phyloP scores from a whole-genome alignment of 1,140 invertebrate genomes.

The Bombus superbus region DNA sequence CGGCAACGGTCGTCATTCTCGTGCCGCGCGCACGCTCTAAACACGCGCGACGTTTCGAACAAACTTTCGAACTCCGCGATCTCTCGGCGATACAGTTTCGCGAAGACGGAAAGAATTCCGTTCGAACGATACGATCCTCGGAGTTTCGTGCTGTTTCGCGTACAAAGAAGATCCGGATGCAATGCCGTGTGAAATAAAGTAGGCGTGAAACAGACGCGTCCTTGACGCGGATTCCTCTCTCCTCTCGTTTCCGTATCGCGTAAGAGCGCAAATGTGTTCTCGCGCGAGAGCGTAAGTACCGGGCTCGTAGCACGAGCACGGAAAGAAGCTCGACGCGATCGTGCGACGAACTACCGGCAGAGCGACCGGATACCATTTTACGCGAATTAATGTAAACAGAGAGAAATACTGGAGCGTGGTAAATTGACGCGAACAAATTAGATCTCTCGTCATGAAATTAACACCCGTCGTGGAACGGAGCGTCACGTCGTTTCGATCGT shows the following conservation, averaged over 20 bases:
- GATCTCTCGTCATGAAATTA: constrained; percentile 50
- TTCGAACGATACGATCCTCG: constrained; percentile 11
- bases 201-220: constrained; percentile 18
- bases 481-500: constrained; percentile 20
- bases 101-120: constrained; percentile 19
- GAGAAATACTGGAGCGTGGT: constrained; percentile 34
- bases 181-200: constrained; percentile 12
- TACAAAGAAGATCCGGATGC: constrained; percentile 57
- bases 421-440: constrained; percentile 52
- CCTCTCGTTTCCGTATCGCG: not conserved
- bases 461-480: not conserved
- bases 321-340: not conserved
- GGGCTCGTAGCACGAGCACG: not conserved
- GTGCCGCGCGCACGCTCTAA: not conserved
- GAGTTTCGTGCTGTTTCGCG: constrained; percentile 12
- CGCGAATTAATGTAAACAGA: constrained; percentile 50
- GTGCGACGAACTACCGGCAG: not conserved
- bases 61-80: not conserved
- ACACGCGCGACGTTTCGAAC: not conserved
- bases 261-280: not conserved
- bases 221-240: not conserved
- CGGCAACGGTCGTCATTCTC: too few relatives aligned
- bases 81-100: not conserved
- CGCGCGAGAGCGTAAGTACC: not conserved
- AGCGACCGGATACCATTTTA: constrained; percentile 15